Conservation (phyloP, 2,888 invertebrate species). For the Rotaria macrura region DNA sequence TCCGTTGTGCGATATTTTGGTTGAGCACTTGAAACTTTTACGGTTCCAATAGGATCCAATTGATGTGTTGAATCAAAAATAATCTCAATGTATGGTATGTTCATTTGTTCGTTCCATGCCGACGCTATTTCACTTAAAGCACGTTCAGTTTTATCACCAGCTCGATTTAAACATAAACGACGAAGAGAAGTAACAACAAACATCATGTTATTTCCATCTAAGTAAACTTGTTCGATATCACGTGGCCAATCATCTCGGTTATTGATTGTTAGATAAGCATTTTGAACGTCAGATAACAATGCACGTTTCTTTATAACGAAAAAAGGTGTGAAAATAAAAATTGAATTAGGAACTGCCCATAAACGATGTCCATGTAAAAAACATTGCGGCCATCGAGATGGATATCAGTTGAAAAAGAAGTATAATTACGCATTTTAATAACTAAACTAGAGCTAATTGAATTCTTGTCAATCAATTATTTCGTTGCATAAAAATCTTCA, state of each 20-base stretch:
- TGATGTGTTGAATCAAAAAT: constrained; percentile 12
- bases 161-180: constrained; percentile 18
- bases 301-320: neutral
- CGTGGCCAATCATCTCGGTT: neutral
- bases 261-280: neutral
- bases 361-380: too few relatives aligned
- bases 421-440: too few relatives aligned
- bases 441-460: too few relatives aligned
- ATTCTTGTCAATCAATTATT: too few relatives aligned
- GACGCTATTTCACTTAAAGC: neutral
- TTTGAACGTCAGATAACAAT: neutral
- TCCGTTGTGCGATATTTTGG: neutral
- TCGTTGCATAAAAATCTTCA: too few relatives aligned
- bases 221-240: neutral
- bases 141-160: neutral
- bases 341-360: too few relatives aligned
- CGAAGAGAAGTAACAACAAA: neutral
- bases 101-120: constrained; percentile 14
- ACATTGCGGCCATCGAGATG: too few relatives aligned
- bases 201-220: constrained; percentile 19
- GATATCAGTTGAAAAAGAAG: too few relatives aligned
- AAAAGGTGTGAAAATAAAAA: neutral
- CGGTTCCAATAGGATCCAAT: neutral
- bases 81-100: neutral
- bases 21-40: neutral